Base-by-base conservation (phyloP, 1,140 invertebrate species). In the Drosophila trapezifrons region DNA sequence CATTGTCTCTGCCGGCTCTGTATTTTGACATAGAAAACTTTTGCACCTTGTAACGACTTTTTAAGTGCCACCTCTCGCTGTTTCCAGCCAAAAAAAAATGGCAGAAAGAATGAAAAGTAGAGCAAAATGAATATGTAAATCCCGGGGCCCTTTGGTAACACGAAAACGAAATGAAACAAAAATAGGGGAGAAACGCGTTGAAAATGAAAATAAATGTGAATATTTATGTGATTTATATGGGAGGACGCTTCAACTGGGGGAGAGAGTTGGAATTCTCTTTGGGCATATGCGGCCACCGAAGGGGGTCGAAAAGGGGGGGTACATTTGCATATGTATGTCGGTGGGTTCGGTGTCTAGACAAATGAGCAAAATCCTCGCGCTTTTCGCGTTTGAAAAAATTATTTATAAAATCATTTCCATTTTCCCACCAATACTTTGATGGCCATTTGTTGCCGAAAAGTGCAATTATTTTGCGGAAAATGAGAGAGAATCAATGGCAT, bases 31-130 rank as follows among this genome's bases (percentile, higher is more conserved):
- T 54, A 80, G 55, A 76, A 80, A 80, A 77, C 60, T 81, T 81
- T 81, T 72, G 78, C 78, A 81, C 78, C 78, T 81, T 81, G 78
- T 80, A 80, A 81, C 78, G 78, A 81, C 78, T 81, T 81, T 81
- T 81, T 81, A 81, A 81, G 78, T 81, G 78, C 51, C 78, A 73
- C 65, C 67, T 29, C 64, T 70, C 51, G 25, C 25, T 40, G 47
- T 32, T 35, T 42, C 7, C 35, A 25, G 10, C 17, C 18, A 25
- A 29, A 25, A 37, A 52, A 70, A 45, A 32, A 17, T 3, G n/a
- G 18, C 1, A 15, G 17, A 38, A 55, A 18, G 32, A 40, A 32
- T 58, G 51, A 58, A 81, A 81, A 77, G 78, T 81, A 47, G 78
- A 77, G 73, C 78, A 81, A 71, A 81, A 64, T 81, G 78, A 73